Evolutionary conservation across 64 coral and sea anemone species (phyloP), one percentile per base, ranked within the genome.

Genomic region (Montipora foliosa): DNA sequence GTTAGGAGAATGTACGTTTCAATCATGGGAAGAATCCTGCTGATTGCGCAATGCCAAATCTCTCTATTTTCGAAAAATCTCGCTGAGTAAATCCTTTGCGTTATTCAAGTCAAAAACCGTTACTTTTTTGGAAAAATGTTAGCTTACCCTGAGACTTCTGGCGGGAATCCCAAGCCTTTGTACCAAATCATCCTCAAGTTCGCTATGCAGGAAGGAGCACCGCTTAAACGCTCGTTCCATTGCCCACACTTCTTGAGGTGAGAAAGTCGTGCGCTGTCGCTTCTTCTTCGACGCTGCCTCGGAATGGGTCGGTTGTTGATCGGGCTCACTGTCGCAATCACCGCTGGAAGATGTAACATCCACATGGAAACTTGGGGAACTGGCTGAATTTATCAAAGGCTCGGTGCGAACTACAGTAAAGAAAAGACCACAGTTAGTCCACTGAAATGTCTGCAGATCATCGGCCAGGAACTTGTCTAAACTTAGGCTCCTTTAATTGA

Each of bases 211-310:
- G 61, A 61, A 61, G 15, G 52, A 53, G 21, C 21, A 52, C 53
- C 79, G n/a, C 53, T 61, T 81, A 24, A 12, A 81, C 53, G 55
- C 79, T 60, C 52, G 20, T 15, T 81, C 79, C 79, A 81, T 24
- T 51, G 53, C 79, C 79, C 51, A 29, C n/a, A 81, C 79, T 52
- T 82, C 55, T 24, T 60, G 20, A n/a, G 55, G 20, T 6, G 79
- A 82, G 21, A 82, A 82, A 52, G 79, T 82, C 21, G 79, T 82
- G 52, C 79, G 79, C 55, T 62, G 53, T 82, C 79, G 79, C 8
- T 62, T 82, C 55, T 82, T 82, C 8, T n/a, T 61, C 79, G 51
- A 4, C 24, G 24, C 2, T 22, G 25, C 0, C 22, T 82, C 79
- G 79, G 52, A 44, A 60, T 5, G 22, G 6, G 22, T 29, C 79